Base-by-base conservation (phyloP, 2,797 vertebrate genomes). In the Chaetophractus vellerosus region DNA sequence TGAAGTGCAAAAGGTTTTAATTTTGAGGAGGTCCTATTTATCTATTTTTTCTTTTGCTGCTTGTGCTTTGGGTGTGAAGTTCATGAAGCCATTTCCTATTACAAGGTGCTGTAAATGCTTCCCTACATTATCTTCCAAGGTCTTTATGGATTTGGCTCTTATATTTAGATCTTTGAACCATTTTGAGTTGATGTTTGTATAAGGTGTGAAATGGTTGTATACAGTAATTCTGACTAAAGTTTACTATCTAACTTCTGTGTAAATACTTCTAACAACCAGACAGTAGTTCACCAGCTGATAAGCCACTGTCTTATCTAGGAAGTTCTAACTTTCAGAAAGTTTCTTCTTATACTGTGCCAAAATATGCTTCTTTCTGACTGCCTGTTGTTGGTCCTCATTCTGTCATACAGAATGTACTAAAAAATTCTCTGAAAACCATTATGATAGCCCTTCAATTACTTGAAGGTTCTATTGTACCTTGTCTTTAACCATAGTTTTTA, bases 281-380 rank as follows among this genome's bases (percentile, higher is more conserved):
- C 3, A 4, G 92, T 93, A 24, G 26, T 59, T 81, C n/a, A 72
- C 7, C 36, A 85, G 19, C 78, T 90, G 28, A 85, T 6, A 71
- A 69, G 7, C 2, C 24, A 52, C 31, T 57, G 79, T 95, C 55
- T 86, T 68, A 41, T 72, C n/a, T 87, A 95, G 21, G 71, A 83
- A 81, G 36, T 74, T 81, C 21, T 90, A 72, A 61, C 81, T 95
- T 93, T 84, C 14, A 23, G n/a, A 74, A 86, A 24, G 5, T 91
- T 96, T 93, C 64, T 78, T 88, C 10, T 91, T 86, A 82, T 10
- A 15, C 31, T 71, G 23, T 71, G 78, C 31, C 74, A 66, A 93
- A 64, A 94, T 66, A 41, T 63, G 36, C 45, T 83, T 50, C 75
- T 85, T 86, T 45, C 74, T 75, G 83, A 91, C 41, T 87, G 10